phyloP scores from a whole-genome alignment of 35 echinoderm and acorn worm species.

The Eucidaris tribuloides region DNA sequence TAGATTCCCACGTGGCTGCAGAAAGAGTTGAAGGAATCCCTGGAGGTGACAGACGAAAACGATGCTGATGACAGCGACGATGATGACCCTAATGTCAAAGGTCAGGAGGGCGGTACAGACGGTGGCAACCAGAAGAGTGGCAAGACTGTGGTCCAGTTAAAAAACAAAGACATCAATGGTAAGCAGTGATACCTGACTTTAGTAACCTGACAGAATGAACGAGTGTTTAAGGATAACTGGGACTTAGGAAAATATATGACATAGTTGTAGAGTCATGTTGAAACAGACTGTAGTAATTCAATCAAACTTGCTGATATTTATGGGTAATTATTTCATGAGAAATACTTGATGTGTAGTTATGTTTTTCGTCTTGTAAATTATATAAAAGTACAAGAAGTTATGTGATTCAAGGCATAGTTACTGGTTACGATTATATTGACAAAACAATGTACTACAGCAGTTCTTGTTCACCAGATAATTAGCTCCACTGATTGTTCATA shows the following conservation, averaged over 20 bases:
- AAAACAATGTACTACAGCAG: too few relatives aligned
- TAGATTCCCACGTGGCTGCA: constrained; percentile 94
- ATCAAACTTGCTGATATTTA: too few relatives aligned
- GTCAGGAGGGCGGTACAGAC: neutral
- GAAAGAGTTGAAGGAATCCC: constrained; percentile 86
- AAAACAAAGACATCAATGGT: constrained; percentile 15
- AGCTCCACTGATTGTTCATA: too few relatives aligned
- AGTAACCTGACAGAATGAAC: neutral
- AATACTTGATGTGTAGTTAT: too few relatives aligned
- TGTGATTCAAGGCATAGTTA: too few relatives aligned
- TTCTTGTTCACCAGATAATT: too few relatives aligned
- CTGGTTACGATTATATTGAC: too few relatives aligned
- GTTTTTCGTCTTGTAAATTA: too few relatives aligned
- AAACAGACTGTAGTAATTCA: too few relatives aligned
- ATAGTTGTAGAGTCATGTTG: neutral
- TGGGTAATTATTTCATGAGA: too few relatives aligned
- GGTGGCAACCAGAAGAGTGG: constrained; percentile 27
- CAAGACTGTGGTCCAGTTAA: constrained; percentile 33
- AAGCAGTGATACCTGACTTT: neutral
- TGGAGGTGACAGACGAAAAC: constrained; percentile 50
- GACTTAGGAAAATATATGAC: neutral
- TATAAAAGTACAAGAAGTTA: too few relatives aligned
- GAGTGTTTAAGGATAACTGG: neutral
- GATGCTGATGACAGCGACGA: constrained; percentile 84
- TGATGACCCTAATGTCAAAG: neutral